Conservation (phyloP, 2,888 invertebrate genomes). For the Priocnemis perturbator region DNA sequence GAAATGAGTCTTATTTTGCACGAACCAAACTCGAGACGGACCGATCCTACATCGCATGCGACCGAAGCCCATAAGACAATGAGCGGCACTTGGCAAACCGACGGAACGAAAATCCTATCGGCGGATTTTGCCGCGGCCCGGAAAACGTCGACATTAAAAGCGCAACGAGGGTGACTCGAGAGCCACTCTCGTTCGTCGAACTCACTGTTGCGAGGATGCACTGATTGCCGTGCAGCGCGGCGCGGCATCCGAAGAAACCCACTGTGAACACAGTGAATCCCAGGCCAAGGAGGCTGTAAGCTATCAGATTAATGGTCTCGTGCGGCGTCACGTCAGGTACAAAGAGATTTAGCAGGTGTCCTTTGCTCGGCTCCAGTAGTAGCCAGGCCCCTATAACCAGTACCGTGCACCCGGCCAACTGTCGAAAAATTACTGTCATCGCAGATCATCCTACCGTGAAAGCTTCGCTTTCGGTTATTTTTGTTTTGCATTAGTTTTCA, state of each 20-base stretch:
- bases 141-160: too few relatives aligned
- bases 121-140: too few relatives aligned
- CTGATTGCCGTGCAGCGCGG: constrained; percentile 77
- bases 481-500: too few relatives aligned
- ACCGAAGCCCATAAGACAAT: too few relatives aligned
- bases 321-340: constrained; percentile 73
- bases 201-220: constrained; percentile 64
- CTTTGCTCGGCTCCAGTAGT: constrained; percentile 76
- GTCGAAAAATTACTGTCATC: constrained; percentile 33
- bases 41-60: too few relatives aligned
- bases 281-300: constrained; percentile 77
- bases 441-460: background rate
- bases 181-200: background rate
- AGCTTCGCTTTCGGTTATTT: background rate
- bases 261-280: constrained; percentile 77
- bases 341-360: constrained; percentile 76
- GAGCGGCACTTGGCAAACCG: too few relatives aligned
- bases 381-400: constrained; percentile 78
- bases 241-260: constrained; percentile 79
- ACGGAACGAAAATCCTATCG: too few relatives aligned
- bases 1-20: too few relatives aligned
- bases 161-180: too few relatives aligned
- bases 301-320: constrained; percentile 75
- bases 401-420: constrained; percentile 78
- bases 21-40: too few relatives aligned